phyloP scores from a whole-genome alignment of 2,113 vertebrate genomes.

The Syngnathus typhle region DNA sequence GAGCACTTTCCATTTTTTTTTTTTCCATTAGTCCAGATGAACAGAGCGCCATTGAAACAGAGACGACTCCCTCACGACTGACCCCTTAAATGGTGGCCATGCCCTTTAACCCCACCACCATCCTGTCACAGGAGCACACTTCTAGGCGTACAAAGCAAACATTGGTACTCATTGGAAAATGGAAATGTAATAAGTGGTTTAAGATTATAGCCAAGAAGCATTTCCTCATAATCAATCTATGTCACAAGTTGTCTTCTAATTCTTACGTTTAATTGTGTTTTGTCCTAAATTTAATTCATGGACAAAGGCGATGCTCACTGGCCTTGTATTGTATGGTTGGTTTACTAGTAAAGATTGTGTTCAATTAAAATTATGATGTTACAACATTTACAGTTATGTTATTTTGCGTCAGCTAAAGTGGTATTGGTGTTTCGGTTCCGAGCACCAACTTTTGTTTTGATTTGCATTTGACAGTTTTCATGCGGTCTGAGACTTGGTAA shows the following conservation, averaged over 20 bases:
- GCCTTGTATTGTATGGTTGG: not conserved
- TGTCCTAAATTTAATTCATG: not conserved
- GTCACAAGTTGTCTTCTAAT: constrained; percentile 22
- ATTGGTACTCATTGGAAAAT: constrained; percentile 68
- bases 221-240: constrained; percentile 42
- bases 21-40: constrained; percentile 9
- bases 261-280: not conserved
- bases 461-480: not conserved
- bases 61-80: constrained; percentile 13
- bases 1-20: not conserved
- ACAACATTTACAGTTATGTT: not conserved
- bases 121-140: constrained; percentile 34
- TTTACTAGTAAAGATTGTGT: not conserved
- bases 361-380: not conserved
- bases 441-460: not conserved
- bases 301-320: not conserved
- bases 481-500: not conserved
- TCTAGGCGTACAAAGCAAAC: constrained; percentile 17
- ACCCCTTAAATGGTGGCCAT: constrained; percentile 29
- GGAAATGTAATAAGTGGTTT: constrained; percentile 68
- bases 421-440: not conserved
- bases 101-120: constrained; percentile 43
- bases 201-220: constrained; percentile 35
- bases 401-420: not conserved
- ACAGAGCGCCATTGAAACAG: constrained; percentile 12